phyloP scores from a whole-genome alignment of 2,797 vertebrate genomes.

The Paguma larvata region DNA sequence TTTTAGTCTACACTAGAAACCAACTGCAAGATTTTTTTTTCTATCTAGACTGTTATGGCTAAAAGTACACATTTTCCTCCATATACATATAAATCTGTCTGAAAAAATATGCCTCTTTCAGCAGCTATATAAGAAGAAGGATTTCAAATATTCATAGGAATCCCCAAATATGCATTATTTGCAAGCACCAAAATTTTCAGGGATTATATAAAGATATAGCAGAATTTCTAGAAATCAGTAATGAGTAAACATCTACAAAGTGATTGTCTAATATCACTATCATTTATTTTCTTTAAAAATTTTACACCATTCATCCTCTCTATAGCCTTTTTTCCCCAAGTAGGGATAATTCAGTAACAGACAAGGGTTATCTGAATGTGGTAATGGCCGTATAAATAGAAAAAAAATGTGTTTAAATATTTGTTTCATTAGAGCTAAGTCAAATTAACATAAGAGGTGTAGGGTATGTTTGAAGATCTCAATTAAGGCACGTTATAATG shows the following conservation, averaged over 20 bases:
- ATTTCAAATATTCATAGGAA: conserved; percentile 10
- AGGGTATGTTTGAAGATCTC: conserved; percentile 16
- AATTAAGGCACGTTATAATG: conserved; percentile 13
- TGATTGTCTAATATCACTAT: neutral
- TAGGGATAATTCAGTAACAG: conserved; percentile 50
- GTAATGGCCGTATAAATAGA: conserved; percentile 45
- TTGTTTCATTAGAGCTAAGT: neutral
- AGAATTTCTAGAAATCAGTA: conserved; percentile 41
- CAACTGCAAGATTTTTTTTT: conserved; percentile 44
- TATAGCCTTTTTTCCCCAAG: neutral
- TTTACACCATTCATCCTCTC: neutral
- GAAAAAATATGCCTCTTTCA: conserved; percentile 26
- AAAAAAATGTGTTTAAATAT: conserved; percentile 34
- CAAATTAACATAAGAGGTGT: conserved; percentile 27
- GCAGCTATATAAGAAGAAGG: conserved; percentile 43
- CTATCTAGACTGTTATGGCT: neutral
- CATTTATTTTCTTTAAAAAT: conserved; percentile 50
- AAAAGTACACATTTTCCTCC: conserved; percentile 24
- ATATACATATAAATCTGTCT: conserved; percentile 5
- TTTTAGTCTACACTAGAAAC: conserved; percentile 50
- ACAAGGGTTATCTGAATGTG: neutral
- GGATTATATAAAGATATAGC: neutral
- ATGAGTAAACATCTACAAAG: conserved; percentile 26
- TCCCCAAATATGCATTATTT: conserved; percentile 51
- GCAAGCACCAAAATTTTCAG: conserved; percentile 50